Evolutionary conservation across 2,797 vertebrate genomes (phyloP).

Genomic region (Enteromius viviparus): DNA sequence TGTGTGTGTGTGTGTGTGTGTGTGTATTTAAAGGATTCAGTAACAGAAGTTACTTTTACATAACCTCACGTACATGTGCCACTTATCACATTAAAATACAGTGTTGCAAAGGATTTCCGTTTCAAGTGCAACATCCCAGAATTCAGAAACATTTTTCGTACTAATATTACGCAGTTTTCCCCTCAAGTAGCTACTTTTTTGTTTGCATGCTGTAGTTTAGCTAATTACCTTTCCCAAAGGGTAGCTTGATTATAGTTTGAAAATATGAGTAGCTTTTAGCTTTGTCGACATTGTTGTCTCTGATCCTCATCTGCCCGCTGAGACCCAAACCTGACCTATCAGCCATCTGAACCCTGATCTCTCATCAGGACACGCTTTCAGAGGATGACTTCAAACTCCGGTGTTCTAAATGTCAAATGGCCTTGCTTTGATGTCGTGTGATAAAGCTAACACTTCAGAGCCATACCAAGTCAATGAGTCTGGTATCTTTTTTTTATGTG

Average conservation of each 20-base stretch:
- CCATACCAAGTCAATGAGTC: neutral
- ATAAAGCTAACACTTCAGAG: conserved; percentile 20
- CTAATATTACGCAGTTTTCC: too few relatives aligned
- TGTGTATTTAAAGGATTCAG: conserved; percentile 17
- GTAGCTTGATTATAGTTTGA: neutral
- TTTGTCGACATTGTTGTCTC: neutral
- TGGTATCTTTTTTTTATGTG: neutral
- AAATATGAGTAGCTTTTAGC: neutral
- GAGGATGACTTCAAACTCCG: conserved; percentile 13
- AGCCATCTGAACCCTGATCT: conserved; percentile 21
- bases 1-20: neutral
- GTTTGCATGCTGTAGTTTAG: neutral
- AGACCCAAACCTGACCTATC: conserved; percentile 31
- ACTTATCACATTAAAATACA: neutral
- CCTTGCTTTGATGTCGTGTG: conserved; percentile 19
- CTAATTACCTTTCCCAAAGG: neutral
- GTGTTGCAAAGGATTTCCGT: too few relatives aligned
- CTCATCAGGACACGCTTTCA: conserved; percentile 7
- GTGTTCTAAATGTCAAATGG: conserved; percentile 38
- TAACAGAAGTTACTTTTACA: neutral
- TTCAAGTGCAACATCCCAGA: too few relatives aligned
- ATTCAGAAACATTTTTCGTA: too few relatives aligned
- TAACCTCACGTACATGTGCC: conserved; percentile 11
- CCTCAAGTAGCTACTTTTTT: neutral
- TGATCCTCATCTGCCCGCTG: conserved; percentile 1